Evolutionary conservation across 2,797 vertebrate genomes (phyloP), one percentile per base, ranked within the genome.

Genomic region (Pseudomugil tenellus): DNA sequence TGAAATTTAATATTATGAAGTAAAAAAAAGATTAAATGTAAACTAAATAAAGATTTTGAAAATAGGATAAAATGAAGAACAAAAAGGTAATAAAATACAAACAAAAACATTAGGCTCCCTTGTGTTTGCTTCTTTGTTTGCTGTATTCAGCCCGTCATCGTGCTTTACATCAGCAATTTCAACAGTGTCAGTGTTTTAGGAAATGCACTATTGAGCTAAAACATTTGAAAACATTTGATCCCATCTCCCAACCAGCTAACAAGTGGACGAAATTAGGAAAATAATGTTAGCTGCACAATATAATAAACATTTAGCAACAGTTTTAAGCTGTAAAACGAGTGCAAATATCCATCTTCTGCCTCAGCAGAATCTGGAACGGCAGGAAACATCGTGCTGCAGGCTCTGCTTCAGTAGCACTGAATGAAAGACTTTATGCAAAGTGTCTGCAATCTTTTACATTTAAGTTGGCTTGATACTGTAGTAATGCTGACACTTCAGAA

Each of bases 381-480:
- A 23, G 55, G 59, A 53, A 53, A 16, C 6, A 14, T 28, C 28
- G 26, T 6, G 53, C 25, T 25, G 2, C 16, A 17, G 12, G 41
- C 52, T 74, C 61, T 70, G 49, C 57, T 74, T 19, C 66, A 62
- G 48, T 70, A 43, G 63, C 53, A 61, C 25, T 43, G 57, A 80
- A 66, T 53, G 19, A 74, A 72, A 60, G 74, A 79, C 76, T 75
- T 74, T 25, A 83, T 84, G 81, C 70, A 84, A 85, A 83, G 73
- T 72, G 64, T 67, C 70, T 70, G 31, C 76, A 76, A 84, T 83
- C 80, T 83, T 81, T 85, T 77, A 73, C 78, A 72, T 70, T 84
- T 48, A 81, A 77, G 58, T 62, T 37, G 80, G 68, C 51, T 73
- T 73, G 74, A 81, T 81, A 83, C 79, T 77, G 56, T 57, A 77